Base-by-base conservation (phyloP, 1,140 invertebrate genomes). In the Yoshiicerus persimilis region DNA sequence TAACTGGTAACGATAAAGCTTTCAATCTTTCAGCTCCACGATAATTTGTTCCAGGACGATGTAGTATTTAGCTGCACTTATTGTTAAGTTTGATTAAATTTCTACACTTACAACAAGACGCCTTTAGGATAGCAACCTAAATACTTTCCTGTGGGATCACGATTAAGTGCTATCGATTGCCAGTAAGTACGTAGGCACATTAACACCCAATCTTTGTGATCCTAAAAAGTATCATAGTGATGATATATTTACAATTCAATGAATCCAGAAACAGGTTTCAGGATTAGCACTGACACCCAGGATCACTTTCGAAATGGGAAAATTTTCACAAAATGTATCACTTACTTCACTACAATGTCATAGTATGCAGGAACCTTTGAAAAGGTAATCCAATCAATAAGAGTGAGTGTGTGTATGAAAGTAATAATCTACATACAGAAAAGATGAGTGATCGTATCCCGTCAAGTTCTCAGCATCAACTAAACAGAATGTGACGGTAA, bases 391-490 rank as follows among this genome's bases (percentile, higher is more conserved):
- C 47, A 56, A 56, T 56, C 47, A 56, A 56, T 56, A 56, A 4
- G 13, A 56, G 47, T 56, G 47, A 56, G 16, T 16, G 47, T 56
- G 16, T 16, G 47, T 56, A 56, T n/a, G 20, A 5, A 56, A n/a
- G 47, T 56, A 56, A n/a, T 56, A 70, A 27, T 27, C 27, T 70
- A 70, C 27, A 70, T 70, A 70, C 23, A 30, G 27, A 70, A 80
- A 80, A 80, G 75, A 80, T 80, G 75, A 80, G 20, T 36, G 75
- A 80, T 80, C n/a, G 75, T 80, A 80, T 38, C 32, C 75, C 30
- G 30, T 80, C 75, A 80, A 80, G 75, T 80, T 80, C 75, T 80
- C 27, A 38, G 75, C 75, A 80, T 80, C 75, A 80, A 80, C 75
- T 80, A 30, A 80, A 80, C 75, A 36, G 75, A 80, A 80, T 16